Evolutionary conservation across 2,888 invertebrate genomes (phyloP).

Genomic region (Sabatieria punctata): DNA sequence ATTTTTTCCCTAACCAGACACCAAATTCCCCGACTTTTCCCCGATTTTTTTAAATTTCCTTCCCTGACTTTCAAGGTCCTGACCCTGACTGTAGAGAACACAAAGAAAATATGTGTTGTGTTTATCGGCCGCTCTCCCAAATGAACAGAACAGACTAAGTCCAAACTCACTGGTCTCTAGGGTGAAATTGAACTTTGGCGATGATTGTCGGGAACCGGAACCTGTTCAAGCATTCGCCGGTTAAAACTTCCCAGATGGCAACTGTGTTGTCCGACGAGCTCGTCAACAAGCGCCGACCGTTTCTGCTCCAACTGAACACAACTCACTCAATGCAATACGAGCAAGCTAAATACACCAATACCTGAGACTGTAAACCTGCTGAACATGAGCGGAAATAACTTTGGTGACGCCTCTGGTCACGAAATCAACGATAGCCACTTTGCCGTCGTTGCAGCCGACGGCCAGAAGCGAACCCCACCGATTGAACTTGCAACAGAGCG

Average conservation of each 20-base stretch:
- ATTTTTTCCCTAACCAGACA: too few relatives aligned
- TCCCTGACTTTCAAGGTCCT: too few relatives aligned
- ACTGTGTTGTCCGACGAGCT: constrained; percentile 95
- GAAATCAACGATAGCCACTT: constrained; percentile 96
- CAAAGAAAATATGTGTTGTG: too few relatives aligned
- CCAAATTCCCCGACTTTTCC: too few relatives aligned
- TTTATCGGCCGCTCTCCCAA: too few relatives aligned
- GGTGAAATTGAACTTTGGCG: constrained; percentile 72
- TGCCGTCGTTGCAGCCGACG: constrained; percentile 95
- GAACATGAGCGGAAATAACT: constrained; percentile 86
- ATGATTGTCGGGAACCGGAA: constrained; percentile 48
- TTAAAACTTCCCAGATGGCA: constrained; percentile 84
- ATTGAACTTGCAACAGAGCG: constrained; percentile 58
- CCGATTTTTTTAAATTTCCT: too few relatives aligned
- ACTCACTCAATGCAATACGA: not conserved
- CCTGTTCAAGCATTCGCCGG: constrained; percentile 78
- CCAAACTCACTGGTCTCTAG: constrained; percentile 58
- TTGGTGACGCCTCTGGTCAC: constrained; percentile 91
- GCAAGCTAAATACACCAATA: not conserved
- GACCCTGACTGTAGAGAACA: too few relatives aligned
- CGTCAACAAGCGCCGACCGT: constrained; percentile 53
- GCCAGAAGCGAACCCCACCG: constrained; percentile 74
- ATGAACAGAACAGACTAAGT: too few relatives aligned
- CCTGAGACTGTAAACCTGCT: constrained; percentile 58
- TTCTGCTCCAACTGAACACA: constrained; percentile 45